These are phyloP conservation scores for Drosophila pseudotakahashii DNA, from an alignment of 2,888 invertebrate genomes.

Conservation along the genomic window DNA sequence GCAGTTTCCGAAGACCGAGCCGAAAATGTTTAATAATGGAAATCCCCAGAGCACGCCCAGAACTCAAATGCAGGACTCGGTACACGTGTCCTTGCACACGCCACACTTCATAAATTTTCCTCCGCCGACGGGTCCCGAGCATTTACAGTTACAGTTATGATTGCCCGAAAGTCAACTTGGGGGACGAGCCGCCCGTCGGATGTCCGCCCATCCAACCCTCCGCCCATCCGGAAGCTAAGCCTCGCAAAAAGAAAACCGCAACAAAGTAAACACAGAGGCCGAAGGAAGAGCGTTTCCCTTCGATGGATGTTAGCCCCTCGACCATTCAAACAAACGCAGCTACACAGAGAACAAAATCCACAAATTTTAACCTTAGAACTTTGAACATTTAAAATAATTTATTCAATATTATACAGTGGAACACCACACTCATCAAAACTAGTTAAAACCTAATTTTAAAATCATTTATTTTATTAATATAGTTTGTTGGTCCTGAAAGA, in stretches of 20 bases:
- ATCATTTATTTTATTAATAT: not conserved
- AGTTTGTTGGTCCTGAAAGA: not conserved
- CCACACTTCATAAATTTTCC: conserved; percentile 82
- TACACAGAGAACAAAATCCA: conserved; percentile 2
- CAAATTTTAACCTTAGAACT: not conserved
- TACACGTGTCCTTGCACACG: conserved; percentile 72
- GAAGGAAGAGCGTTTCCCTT: conserved; percentile 50
- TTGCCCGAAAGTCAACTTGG: conserved; percentile 73
- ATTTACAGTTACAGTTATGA: conserved; percentile 81
- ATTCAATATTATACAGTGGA: too few relatives aligned
- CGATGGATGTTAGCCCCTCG: conserved; percentile 64
- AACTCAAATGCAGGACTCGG: conserved; percentile 64
- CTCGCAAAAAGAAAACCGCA: conserved; percentile 76
- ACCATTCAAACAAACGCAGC: conserved; percentile 47
- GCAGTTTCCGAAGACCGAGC: conserved; percentile 46
- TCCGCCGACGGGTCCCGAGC: conserved; percentile 35
- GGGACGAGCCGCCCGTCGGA: conserved; percentile 60
- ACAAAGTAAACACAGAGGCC: conserved; percentile 70
- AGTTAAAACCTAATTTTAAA: too few relatives aligned
- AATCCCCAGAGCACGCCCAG: conserved; percentile 59
- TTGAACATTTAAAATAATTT: too few relatives aligned
- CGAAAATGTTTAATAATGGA: conserved; percentile 59
- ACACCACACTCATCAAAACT: too few relatives aligned
- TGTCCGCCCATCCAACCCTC: conserved; percentile 59
- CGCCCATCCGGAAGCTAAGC: conserved; percentile 60